These are phyloP conservation scores for Nebria ingens DNA, from an alignment of 1,140 invertebrate genomes.

Conservation along the genomic window DNA sequence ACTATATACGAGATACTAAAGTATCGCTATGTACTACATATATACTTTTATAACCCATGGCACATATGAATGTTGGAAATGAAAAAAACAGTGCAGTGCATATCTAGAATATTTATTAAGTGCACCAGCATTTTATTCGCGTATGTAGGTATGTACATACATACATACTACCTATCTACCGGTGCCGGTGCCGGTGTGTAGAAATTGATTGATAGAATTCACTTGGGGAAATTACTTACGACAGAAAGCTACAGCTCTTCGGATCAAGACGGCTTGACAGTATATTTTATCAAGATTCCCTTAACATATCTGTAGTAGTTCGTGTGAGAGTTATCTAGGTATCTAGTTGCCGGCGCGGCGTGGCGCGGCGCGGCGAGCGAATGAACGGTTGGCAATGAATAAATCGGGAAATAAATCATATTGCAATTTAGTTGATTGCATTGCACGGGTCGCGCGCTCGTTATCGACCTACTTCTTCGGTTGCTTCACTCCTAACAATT, in stretches of 20 bases:
- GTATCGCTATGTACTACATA: too few species aligned
- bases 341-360: not conserved
- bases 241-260: slow-evolving; percentile 4
- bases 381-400: not conserved
- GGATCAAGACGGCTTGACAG: slow-evolving; percentile 7
- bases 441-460: too few species aligned
- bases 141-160: too few species aligned
- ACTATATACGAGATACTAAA: too few species aligned
- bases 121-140: too few species aligned
- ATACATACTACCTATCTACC: not conserved
- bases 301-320: not conserved
- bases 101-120: too few species aligned
- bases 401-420: slow-evolving; percentile 5
- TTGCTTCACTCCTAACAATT: too few species aligned
- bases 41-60: too few species aligned
- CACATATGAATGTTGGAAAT: too few species aligned
- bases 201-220: slow-evolving; percentile 4
- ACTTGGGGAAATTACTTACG: slow-evolving; percentile 2
- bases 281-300: slow-evolving; percentile 8
- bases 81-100: too few species aligned
- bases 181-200: not conserved
- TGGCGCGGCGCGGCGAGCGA: too few species aligned
- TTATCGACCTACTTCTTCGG: too few species aligned
- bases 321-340: not conserved
- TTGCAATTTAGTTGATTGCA: slow-evolving; percentile 4